phyloP scores from a whole-genome alignment of 35 echinoderm and acorn worm genomes.

The Ptychodera flava region DNA sequence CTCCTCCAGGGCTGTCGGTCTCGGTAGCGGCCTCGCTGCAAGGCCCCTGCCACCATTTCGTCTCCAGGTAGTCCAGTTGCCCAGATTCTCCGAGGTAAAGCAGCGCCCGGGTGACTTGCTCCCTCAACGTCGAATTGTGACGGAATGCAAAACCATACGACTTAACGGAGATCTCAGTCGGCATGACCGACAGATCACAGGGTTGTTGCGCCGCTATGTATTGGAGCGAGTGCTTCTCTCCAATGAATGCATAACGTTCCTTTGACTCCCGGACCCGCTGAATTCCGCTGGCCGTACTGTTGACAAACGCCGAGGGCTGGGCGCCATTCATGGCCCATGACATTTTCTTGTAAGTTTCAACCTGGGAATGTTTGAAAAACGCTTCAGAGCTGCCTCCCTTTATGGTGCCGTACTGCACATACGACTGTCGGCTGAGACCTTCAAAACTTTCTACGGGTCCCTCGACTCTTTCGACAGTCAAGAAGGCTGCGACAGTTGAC shows the following conservation, averaged over 20 bases:
- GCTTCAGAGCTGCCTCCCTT: background rate
- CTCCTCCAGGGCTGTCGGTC: background rate
- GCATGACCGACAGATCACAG: slow-evolving; percentile 62
- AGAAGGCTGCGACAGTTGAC: slow-evolving; percentile 21
- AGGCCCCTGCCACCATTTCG: slow-evolving; percentile 90
- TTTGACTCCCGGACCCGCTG: slow-evolving; percentile 33
- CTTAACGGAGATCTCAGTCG: slow-evolving; percentile 56
- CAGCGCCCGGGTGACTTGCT: slow-evolving; percentile 77
- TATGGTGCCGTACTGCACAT: slow-evolving; percentile 58
- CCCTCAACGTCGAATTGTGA: slow-evolving; percentile 48
- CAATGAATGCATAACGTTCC: slow-evolving; percentile 49
- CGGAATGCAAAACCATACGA: slow-evolving; percentile 48
- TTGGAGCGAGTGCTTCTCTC: slow-evolving; percentile 30
- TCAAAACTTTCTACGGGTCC: slow-evolving; percentile 81
- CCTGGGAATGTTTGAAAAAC: background rate
- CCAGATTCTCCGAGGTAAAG: slow-evolving; percentile 77
- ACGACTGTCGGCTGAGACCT: slow-evolving; percentile 64
- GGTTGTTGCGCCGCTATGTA: slow-evolving; percentile 32
- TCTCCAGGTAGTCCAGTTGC: slow-evolving; percentile 42
- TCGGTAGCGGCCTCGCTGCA: slow-evolving; percentile 9
- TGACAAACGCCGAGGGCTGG: slow-evolving; percentile 4
- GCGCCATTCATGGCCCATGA: background rate
- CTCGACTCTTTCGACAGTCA: slow-evolving; percentile 79
- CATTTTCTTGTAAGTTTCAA: background rate
- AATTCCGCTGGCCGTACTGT: slow-evolving; percentile 31